Conservation (phyloP, 2,888 invertebrate genomes). For the Candidula unifasciata region DNA sequence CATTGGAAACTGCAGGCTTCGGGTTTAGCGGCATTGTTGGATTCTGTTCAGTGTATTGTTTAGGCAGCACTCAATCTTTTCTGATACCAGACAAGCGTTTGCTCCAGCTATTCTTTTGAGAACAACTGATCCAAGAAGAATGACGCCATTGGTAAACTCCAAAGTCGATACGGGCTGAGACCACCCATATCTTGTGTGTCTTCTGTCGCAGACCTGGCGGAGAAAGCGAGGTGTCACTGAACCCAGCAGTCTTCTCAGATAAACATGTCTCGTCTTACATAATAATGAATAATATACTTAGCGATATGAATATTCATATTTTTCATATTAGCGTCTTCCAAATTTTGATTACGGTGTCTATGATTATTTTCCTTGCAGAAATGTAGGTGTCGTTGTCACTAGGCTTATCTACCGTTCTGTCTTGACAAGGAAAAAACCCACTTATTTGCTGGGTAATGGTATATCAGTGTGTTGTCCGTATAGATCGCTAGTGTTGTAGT, state of each 20-base stretch:
- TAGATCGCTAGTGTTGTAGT: too few relatives aligned
- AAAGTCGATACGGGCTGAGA: neutral
- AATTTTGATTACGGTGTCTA: too few relatives aligned
- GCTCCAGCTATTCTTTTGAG: neutral
- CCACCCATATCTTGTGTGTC: constrained; percentile 10
- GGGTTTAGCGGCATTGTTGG: neutral
- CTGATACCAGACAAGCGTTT: neutral
- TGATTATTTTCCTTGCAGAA: too few relatives aligned
- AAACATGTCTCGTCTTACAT: neutral
- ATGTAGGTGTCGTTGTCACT: too few relatives aligned
- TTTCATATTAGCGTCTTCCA: too few relatives aligned
- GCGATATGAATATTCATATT: neutral
- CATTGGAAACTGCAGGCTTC: neutral
- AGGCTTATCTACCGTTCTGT: too few relatives aligned
- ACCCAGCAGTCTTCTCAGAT: neutral
- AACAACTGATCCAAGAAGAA: neutral
- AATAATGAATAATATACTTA: neutral
- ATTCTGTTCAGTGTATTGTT: neutral
- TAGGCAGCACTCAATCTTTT: neutral
- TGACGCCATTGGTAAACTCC: constrained; percentile 16
- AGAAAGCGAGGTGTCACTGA: neutral
- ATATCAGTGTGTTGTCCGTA: too few relatives aligned
- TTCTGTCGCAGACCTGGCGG: neutral
- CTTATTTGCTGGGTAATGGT: too few relatives aligned
- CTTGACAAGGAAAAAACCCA: too few relatives aligned